Base-by-base conservation (phyloP, 2,888 invertebrate species). In the Zhuqinia jingwanae region DNA sequence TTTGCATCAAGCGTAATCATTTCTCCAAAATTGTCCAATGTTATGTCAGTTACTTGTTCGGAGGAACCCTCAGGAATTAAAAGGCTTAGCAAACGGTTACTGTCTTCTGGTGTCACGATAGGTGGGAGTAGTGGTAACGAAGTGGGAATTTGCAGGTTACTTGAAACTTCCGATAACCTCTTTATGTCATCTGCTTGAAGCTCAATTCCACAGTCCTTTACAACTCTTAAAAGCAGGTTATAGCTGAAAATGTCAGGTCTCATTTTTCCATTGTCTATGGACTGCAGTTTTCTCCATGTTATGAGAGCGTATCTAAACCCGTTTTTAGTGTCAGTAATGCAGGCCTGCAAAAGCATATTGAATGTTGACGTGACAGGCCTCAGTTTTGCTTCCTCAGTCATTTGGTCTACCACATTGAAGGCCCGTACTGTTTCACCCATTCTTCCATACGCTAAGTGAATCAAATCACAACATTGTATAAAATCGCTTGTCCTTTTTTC, bases 341-440 rank as follows among this genome's bases (percentile, higher is more conserved):
- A 97, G 3, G 96, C 96, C 92, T 97, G 96, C 3, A 99, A 92
- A 22, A 98, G 93, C 92, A 96, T 96, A 92, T 95, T 96, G 87
- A 96, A 95, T 1, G 97, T 96, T 70, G 95, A 95, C 0, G 94
- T 93, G 77, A 94, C 93, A 27, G 81, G 83, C 60, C 94, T 93
- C 0, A 78, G 27, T 45, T 70, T 50, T 0, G 53, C 47, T 20
- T 80, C 80, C 27, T 90, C 88, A 1, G 93, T 91, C 96, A 98
- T 97, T 93, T 97, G 96, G 93, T 98, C 98, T 1, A 96, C 96
- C 83, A 98, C 92, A 91, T 94, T 92, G 92, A 97, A 98, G 0
- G 98, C 96, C 50, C 95, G 95, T 84, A 94, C 92, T 20, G 97
- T 92, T 92, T 97, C 96, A 0, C 96, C 96, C 92, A 96, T 96